Conservation (phyloP, 2,797 vertebrate genomes). For the Prunella strophiata region DNA sequence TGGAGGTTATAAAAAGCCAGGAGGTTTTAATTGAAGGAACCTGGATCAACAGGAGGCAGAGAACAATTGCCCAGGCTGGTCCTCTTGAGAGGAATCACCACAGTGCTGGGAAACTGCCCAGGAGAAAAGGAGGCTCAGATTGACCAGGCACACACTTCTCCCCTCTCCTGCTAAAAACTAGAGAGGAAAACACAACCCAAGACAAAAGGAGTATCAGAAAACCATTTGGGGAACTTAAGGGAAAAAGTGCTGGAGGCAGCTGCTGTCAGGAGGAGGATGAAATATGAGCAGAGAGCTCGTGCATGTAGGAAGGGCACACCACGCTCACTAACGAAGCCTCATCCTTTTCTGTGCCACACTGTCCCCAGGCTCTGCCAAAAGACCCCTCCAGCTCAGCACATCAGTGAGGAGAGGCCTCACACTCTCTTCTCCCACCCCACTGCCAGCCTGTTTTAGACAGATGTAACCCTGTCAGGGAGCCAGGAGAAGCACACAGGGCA, state of each 20-base stretch:
- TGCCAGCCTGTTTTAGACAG: not conserved
- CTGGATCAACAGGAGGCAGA: not conserved
- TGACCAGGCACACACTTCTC: not conserved
- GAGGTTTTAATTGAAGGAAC: not conserved
- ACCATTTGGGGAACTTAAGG: not conserved
- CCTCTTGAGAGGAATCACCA: not conserved
- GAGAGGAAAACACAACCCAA: not conserved
- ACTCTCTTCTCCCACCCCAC: not conserved
- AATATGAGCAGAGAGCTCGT: fast-evolving
- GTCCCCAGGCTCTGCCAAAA: not conserved
- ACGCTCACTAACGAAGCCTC: not conserved
- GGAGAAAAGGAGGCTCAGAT: not conserved
- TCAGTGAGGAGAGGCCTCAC: not conserved
- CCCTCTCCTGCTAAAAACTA: not conserved
- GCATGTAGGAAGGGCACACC: fast-evolving
- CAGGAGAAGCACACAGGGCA: not conserved
- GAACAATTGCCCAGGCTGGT: not conserved
- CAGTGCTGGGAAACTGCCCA: not conserved
- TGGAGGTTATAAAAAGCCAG: not conserved
- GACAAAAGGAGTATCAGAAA: not conserved
- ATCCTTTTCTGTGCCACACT: not conserved
- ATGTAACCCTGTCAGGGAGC: not conserved
- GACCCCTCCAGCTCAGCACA: not conserved
- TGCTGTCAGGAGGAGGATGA: fast-evolving
- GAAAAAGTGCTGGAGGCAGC: not conserved